phyloP scores from a whole-genome alignment of 2,888 invertebrate species.

The Melikaiella ostensackeni region DNA sequence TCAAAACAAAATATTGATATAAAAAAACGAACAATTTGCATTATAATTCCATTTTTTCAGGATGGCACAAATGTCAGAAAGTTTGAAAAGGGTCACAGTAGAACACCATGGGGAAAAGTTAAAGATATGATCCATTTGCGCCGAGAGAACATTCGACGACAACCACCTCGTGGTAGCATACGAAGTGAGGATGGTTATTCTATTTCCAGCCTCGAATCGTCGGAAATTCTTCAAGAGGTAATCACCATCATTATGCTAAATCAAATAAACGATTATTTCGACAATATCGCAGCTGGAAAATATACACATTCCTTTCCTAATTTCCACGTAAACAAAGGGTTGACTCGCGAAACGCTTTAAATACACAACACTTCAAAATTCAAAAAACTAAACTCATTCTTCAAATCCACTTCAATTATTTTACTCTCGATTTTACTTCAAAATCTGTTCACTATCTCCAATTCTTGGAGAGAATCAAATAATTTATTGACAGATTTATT shows the following conservation, averaged over 20 bases:
- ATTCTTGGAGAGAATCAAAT: neutral
- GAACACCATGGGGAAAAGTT: slow-evolving; percentile 88
- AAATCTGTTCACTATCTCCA: neutral
- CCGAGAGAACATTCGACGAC: slow-evolving; percentile 83
- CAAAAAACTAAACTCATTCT: neutral
- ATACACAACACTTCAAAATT: neutral
- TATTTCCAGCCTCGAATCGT: slow-evolving; percentile 64
- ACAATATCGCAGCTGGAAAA: slow-evolving; percentile 35
- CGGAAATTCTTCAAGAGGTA: slow-evolving; percentile 57
- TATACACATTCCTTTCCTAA: slow-evolving; percentile 10
- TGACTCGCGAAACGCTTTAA: neutral
- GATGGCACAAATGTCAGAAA: slow-evolving; percentile 49
- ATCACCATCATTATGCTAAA: slow-evolving; percentile 26
- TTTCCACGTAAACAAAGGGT: slow-evolving; percentile 2
- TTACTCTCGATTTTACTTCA: neutral
- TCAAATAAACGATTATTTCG: slow-evolving; percentile 35
- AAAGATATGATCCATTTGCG: slow-evolving; percentile 87
- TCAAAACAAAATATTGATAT: neutral
- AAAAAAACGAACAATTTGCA: neutral
- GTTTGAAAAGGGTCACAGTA: slow-evolving; percentile 79
- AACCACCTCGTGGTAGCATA: slow-evolving; percentile 42
- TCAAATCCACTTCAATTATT: neutral
- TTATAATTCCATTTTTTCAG: slow-evolving; percentile 39
- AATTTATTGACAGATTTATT: neutral
- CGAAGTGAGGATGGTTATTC: slow-evolving; percentile 62